Conservation (phyloP, 2,888 invertebrate species). For the Macropis europaea region DNA sequence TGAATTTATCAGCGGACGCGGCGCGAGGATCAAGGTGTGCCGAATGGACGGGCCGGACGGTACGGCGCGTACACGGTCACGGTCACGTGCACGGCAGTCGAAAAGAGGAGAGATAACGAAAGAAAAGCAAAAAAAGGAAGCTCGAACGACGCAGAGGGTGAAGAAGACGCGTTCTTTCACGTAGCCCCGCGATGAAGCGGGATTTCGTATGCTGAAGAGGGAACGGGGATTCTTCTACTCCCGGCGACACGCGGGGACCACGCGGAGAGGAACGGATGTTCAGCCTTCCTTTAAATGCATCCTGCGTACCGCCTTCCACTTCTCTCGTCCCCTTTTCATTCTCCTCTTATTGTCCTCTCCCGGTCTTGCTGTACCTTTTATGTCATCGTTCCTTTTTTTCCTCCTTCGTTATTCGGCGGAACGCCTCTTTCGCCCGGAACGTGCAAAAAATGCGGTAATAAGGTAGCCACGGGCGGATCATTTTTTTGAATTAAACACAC, state of each 20-base stretch:
- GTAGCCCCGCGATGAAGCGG: conserved; percentile 45
- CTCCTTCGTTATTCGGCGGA: conserved; percentile 18
- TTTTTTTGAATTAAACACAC: background rate
- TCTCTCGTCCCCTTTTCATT: conserved; percentile 16
- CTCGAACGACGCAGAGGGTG: background rate
- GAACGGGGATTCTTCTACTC: conserved; percentile 39
- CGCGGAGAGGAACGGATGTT: conserved; percentile 62
- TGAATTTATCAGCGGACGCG: background rate
- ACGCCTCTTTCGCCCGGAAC: background rate
- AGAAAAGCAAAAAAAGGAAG: background rate
- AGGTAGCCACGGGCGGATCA: background rate
- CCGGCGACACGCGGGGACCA: conserved; percentile 14
- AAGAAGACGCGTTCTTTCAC: conserved; percentile 42
- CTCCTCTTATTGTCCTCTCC: conserved; percentile 8
- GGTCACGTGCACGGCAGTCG: conserved; percentile 17
- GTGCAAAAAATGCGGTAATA: conserved; percentile 20
- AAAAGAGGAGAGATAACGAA: conserved; percentile 29
- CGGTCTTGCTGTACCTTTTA: conserved; percentile 4
- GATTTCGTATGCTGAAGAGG: conserved; percentile 70
- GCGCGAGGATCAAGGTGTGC: background rate
- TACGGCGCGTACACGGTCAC: conserved; percentile 30
- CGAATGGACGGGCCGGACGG: background rate
- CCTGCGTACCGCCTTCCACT: conserved; percentile 55
- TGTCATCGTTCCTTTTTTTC: background rate
- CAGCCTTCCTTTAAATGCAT: conserved; percentile 67